Percentiles rank a stretch among this genome's conserved stretches.
These are phyloP conservation scores for Callyntrura guangdongensis DNA, from an alignment of 2,888 invertebrate genomes.

Conservation along the genomic window DNA sequence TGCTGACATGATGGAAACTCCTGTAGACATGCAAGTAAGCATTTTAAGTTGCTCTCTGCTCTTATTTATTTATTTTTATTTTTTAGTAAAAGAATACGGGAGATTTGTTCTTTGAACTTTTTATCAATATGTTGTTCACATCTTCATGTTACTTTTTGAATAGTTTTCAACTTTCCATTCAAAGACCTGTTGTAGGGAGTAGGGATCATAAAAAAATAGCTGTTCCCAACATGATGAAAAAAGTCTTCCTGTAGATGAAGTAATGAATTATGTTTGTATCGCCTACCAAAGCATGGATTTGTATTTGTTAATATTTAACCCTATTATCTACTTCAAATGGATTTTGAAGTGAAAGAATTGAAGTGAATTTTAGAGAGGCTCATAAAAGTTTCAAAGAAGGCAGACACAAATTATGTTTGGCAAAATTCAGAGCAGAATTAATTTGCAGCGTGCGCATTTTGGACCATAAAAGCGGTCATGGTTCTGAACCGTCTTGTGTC, in stretches of 20 bases:
- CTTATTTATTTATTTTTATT: constrained; percentile 62
- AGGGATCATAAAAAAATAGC: too few relatives aligned
- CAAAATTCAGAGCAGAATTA: constrained; percentile 14
- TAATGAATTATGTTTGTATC: neutral
- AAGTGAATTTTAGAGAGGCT: neutral
- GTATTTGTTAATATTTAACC: neutral
- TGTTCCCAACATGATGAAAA: too few relatives aligned
- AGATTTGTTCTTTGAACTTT: too few relatives aligned
- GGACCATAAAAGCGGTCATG: neutral
- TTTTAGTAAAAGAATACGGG: neutral
- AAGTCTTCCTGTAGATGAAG: too few relatives aligned
- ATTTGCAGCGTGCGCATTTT: neutral
- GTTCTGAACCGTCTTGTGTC: neutral
- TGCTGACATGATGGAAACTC: constrained; percentile 21
- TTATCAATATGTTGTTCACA: neutral
- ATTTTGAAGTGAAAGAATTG: neutral
- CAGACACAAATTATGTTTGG: neutral
- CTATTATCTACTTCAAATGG: neutral
- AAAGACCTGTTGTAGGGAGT: too few relatives aligned
- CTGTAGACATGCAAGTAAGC: constrained; percentile 73
- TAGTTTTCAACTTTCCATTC: neutral
- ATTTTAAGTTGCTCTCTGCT: constrained; percentile 67
- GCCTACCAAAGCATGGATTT: neutral
- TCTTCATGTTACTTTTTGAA: neutral
- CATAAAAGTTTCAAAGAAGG: neutral